phyloP scores from a whole-genome alignment of 2,113 vertebrate species.

The Tautogolabrus adspersus region DNA sequence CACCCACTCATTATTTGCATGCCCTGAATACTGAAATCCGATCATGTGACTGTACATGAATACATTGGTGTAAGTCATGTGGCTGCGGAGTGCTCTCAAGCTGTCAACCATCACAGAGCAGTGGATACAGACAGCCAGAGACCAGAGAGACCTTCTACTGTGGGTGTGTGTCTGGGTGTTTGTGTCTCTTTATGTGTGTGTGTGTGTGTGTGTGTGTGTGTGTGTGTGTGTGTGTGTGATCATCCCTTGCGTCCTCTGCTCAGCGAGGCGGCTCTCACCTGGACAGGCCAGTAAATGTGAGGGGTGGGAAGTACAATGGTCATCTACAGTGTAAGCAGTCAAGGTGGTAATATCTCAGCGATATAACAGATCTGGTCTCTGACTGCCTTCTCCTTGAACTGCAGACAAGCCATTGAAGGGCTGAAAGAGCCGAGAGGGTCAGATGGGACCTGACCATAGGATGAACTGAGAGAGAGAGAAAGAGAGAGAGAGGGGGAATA shows the following conservation, averaged over 20 bases:
- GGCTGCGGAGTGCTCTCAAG: conserved; percentile 88
- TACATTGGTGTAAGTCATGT: conserved; percentile 61
- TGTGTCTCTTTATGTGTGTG: conserved; percentile 14
- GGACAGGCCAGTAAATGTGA: conserved; percentile 62
- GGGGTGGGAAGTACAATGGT: conserved; percentile 41
- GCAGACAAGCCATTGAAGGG: conserved; percentile 89
- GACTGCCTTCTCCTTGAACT: conserved; percentile 87
- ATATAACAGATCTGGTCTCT: conserved; percentile 79
- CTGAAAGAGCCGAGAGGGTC: conserved; percentile 76
- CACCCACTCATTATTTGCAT: conserved; percentile 38
- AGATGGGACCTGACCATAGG: conserved; percentile 70
- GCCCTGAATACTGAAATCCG: conserved; percentile 39
- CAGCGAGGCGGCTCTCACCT: conserved; percentile 62
- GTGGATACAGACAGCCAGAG: conserved; percentile 91
- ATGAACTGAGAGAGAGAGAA: conserved; percentile 64
- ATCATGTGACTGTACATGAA: conserved; percentile 29
- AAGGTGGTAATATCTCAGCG: conserved; percentile 55
- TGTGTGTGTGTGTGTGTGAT: conserved; percentile 9
- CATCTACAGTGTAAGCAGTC: conserved; percentile 21
- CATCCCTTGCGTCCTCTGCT: conserved; percentile 32
- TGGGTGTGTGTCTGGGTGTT: conserved; percentile 23
- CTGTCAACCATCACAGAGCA: conserved; percentile 96
- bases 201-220: conserved; percentile 18
- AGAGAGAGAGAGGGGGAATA: conserved; percentile 29
- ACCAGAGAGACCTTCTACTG: conserved; percentile 75